These are phyloP conservation scores for Onychorhynchus coronatus DNA, from an alignment of 2,113 vertebrate species.

Conservation along the genomic window DNA sequence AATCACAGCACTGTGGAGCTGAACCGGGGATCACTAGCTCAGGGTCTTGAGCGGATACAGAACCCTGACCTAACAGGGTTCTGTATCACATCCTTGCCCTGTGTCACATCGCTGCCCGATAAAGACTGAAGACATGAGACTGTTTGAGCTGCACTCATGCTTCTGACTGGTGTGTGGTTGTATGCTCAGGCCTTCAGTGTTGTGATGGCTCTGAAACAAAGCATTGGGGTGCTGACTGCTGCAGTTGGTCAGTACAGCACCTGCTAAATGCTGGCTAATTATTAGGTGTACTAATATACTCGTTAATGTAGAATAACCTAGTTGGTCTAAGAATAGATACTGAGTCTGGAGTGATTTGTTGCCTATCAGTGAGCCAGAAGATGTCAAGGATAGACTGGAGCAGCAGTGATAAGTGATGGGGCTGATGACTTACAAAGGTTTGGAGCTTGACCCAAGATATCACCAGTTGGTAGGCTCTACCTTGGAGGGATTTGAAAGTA, in stretches of 20 bases:
- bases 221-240: background rate
- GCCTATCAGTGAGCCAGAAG: background rate
- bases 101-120: background rate
- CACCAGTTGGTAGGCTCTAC: background rate
- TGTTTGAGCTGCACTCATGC: rapidly evolving
- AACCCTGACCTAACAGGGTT: background rate
- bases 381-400: background rate
- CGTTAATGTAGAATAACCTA: background rate
- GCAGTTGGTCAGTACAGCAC: background rate
- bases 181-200: background rate
- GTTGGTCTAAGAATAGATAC: background rate
- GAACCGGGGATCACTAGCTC: background rate
- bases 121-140: background rate
- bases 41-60: background rate
- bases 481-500: background rate
- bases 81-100: background rate
- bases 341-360: background rate
- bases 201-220: background rate
- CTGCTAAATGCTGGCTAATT: background rate
- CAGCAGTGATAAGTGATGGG: background rate
- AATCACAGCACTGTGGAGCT: background rate
- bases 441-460: background rate
- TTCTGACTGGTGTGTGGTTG: background rate
- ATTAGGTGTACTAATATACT: background rate
- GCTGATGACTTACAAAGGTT: background rate